Conservation (phyloP, 35 echinoderm and acorn worm species). For the Patiria miniata region DNA sequence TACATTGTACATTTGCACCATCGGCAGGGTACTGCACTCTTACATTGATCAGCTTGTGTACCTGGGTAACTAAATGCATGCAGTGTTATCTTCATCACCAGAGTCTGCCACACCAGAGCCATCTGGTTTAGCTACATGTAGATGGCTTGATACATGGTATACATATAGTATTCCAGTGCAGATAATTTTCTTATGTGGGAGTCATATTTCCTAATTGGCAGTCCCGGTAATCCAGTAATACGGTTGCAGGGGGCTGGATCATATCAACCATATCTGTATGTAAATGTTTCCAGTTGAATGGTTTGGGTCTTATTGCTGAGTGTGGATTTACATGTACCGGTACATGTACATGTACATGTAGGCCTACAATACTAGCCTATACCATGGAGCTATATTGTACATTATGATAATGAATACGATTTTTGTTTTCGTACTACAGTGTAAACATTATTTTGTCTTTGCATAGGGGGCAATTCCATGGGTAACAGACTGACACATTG, state of each 20-base stretch:
- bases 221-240: conserved; percentile 13
- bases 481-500: no score
- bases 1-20: not conserved
- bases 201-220: conserved; percentile 6
- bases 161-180: not conserved
- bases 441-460: no score
- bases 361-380: not conserved
- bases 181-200: not conserved
- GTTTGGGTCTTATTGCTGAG: not conserved
- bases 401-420: not conserved
- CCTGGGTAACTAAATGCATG: not conserved
- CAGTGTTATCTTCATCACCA: not conserved
- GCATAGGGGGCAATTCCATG: no score
- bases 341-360: not conserved
- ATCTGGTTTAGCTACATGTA: not conserved
- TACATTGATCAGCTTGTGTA: not conserved
- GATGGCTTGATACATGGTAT: not conserved
- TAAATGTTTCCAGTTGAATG: not conserved
- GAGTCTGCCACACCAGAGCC: not conserved
- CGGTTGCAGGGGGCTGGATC: not conserved
- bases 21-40: conserved; percentile 16
- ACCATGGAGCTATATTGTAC: not conserved
- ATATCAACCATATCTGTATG: not conserved
- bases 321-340: not conserved
- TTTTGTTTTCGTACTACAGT: no score